Percentiles rank a stretch among this genome's conserved stretches.
Evolutionary conservation across 2,888 invertebrate species (phyloP).

Genomic region (Busseola fusca): DNA sequence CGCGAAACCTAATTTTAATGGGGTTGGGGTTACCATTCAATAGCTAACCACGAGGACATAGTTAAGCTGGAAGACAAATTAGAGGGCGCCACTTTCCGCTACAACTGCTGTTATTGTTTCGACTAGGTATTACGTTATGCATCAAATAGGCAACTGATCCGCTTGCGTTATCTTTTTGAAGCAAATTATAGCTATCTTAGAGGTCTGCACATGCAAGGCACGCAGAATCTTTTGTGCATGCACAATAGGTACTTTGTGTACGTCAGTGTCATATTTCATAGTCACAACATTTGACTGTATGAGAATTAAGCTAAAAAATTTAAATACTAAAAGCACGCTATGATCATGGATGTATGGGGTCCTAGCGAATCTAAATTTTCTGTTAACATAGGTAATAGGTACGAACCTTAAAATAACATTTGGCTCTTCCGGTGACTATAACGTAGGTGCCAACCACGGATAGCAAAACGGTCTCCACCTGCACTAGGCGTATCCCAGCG

Average conservation of each 20-base stretch:
- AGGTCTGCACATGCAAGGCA: constrained; percentile 6
- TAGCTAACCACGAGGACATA: constrained; percentile 50
- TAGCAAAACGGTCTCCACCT: constrained; percentile 68
- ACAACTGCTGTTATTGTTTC: constrained; percentile 58
- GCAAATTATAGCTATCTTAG: constrained; percentile 13
- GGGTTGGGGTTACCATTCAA: constrained; percentile 8
- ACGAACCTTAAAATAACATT: constrained; percentile 87
- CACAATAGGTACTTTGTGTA: constrained; percentile 26
- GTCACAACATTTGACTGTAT: constrained; percentile 28
- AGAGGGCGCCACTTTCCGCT: constrained; percentile 60
- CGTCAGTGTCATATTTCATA: constrained; percentile 63
- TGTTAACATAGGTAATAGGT: constrained; percentile 59
- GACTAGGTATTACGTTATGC: constrained; percentile 33
- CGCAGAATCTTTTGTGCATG: constrained; percentile 11
- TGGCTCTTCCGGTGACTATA: constrained; percentile 82
- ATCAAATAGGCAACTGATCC: constrained; percentile 19
- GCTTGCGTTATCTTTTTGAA: constrained; percentile 19
- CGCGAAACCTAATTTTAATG: constrained; percentile 22
- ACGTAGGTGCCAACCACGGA: constrained; percentile 77
- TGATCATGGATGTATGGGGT: constrained; percentile 1
- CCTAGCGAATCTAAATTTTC: constrained; percentile 55
- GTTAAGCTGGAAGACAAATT: constrained; percentile 18
- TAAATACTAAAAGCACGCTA: not conserved
- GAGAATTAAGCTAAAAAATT: constrained; percentile 18
- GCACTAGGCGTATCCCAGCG: constrained; percentile 52